Conservation (phyloP, 2,113 vertebrate species). For the Thunnus thynnus region DNA sequence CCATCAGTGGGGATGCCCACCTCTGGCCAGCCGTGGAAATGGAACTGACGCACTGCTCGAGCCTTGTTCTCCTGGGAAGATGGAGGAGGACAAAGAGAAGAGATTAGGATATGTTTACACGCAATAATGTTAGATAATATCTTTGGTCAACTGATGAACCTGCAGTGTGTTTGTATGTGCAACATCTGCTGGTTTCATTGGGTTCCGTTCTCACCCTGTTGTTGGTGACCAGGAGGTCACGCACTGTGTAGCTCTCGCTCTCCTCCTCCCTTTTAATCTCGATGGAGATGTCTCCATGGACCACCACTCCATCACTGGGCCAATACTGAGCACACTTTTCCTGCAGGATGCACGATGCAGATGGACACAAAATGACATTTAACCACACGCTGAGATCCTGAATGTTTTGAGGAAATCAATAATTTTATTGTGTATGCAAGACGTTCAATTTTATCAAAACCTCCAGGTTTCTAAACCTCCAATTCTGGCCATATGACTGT, state of each 20-base stretch:
- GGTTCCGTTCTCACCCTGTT: slow-evolving; percentile 88
- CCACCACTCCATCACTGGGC: slow-evolving; percentile 91
- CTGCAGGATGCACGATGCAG: slow-evolving; percentile 71
- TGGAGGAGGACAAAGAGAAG: not conserved
- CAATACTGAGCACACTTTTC: slow-evolving; percentile 99
- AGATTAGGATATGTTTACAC: not conserved
- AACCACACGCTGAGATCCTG: not conserved
- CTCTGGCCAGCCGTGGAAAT: slow-evolving; percentile 99
- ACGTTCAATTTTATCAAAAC: not conserved
- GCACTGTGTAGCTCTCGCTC: slow-evolving; percentile 96
- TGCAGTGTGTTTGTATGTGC: not conserved
- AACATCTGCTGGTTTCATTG: not conserved
- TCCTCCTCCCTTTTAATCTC: slow-evolving; percentile 98
- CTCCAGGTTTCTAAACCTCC: too few relatives aligned
- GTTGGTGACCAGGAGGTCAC: slow-evolving; percentile 97
- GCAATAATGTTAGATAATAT: not conserved
- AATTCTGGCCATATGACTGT: too few relatives aligned
- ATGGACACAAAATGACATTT: not conserved
- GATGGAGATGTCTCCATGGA: slow-evolving; percentile 93
- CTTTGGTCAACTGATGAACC: not conserved
- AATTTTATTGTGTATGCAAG: not conserved
- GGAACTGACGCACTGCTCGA: slow-evolving; percentile 95
- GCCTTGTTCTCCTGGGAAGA: slow-evolving; percentile 94
- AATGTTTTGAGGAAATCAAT: not conserved
- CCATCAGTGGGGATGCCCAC: slow-evolving; percentile 96